Evolutionary conservation across 1,140 invertebrate genomes (phyloP).

Genomic region (Megathymus violae): DNA sequence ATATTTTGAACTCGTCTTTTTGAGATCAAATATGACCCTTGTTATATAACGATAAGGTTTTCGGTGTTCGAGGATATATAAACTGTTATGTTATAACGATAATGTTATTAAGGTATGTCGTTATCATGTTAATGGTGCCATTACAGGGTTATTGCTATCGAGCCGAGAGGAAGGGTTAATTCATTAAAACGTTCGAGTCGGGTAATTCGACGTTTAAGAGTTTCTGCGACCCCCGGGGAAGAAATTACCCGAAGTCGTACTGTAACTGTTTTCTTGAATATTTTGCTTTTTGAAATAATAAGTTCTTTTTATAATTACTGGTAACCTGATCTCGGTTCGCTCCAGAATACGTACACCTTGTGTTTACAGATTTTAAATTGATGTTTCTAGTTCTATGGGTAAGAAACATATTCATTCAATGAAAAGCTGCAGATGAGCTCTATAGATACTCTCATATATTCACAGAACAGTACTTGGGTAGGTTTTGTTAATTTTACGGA

Average conservation of each 20-base stretch:
- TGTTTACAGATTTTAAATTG: too few relatives aligned
- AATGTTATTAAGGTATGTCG: slow-evolving; percentile 31
- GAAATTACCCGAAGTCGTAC: slow-evolving; percentile 3
- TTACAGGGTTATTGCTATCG: slow-evolving; percentile 26
- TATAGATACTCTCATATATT: too few relatives aligned
- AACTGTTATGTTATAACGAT: slow-evolving; percentile 33
- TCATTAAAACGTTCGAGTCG: slow-evolving; percentile 24
- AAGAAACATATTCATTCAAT: too few relatives aligned
- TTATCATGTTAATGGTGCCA: slow-evolving; percentile 26
- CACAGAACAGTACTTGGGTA: too few relatives aligned
- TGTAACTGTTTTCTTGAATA: neutral
- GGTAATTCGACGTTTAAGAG: slow-evolving; percentile 23
- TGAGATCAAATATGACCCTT: slow-evolving; percentile 17
- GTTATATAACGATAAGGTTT: slow-evolving; percentile 10
- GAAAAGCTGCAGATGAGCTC: too few relatives aligned
- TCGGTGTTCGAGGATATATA: slow-evolving; percentile 14
- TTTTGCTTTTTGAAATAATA: neutral
- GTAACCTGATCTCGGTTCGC: too few relatives aligned
- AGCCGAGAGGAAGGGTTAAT: slow-evolving; percentile 24
- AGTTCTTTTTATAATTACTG: too few relatives aligned
- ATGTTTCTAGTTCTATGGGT: too few relatives aligned
- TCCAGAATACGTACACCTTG: too few relatives aligned
- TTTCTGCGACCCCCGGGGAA: neutral
- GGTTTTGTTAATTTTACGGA: too few relatives aligned
- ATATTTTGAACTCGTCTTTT: slow-evolving; percentile 3